Conservation (phyloP, 1,140 invertebrate genomes). For the Heliconius hewitsoni region DNA sequence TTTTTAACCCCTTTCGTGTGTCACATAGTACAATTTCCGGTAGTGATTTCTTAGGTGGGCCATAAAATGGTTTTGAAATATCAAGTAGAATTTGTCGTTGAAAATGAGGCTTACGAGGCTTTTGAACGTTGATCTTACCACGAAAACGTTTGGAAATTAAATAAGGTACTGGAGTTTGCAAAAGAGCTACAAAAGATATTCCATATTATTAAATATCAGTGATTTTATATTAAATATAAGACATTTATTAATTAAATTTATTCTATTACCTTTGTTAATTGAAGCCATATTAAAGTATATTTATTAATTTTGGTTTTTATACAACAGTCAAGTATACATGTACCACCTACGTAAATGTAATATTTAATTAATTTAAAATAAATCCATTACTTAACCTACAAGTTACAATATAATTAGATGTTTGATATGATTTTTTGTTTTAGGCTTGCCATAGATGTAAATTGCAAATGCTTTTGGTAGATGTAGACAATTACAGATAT, state of each 20-base stretch:
- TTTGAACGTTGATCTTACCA: slow-evolving; percentile 88
- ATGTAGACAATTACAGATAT: background rate
- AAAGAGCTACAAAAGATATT: slow-evolving; percentile 64
- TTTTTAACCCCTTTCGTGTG: slow-evolving; percentile 41
- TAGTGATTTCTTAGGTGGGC: slow-evolving; percentile 44
- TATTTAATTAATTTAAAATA: background rate
- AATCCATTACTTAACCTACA: background rate
- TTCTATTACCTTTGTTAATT: slow-evolving; percentile 26
- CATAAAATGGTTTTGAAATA: slow-evolving; percentile 83
- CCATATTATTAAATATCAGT: background rate
- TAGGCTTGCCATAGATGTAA: background rate
- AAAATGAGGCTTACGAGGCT: slow-evolving; percentile 85
- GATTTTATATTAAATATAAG: background rate
- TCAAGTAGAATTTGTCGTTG: slow-evolving; percentile 83
- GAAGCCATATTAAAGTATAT: slow-evolving; percentile 27
- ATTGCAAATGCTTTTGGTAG: background rate
- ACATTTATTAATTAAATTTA: background rate
- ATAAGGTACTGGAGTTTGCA: slow-evolving; percentile 68
- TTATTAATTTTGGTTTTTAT: background rate
- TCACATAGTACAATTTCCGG: slow-evolving; percentile 60
- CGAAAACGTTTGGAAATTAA: slow-evolving; percentile 84
- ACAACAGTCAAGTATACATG: background rate
- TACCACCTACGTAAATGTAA: background rate
- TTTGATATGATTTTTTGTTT: too few species aligned
- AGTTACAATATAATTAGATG: background rate